Percentiles rank a stretch among this genome's conserved stretches.
Evolutionary conservation across 2,888 invertebrate genomes (phyloP).

Genomic region (Apamea anceps): DNA sequence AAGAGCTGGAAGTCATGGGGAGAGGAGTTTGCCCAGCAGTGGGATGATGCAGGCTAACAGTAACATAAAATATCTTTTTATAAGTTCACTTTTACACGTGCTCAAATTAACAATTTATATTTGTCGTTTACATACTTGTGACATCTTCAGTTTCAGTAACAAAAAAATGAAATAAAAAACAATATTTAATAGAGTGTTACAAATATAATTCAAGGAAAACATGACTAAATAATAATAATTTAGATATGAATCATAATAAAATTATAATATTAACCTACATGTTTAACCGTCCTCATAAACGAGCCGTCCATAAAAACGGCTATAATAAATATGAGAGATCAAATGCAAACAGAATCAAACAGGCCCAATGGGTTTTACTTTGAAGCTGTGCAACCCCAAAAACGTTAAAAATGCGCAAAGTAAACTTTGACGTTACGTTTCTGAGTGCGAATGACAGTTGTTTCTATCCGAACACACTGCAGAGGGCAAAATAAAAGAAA

Average conservation of each 20-base stretch:
- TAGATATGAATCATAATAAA: constrained; percentile 1
- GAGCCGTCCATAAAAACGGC: constrained; percentile 38
- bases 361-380: constrained; percentile 32
- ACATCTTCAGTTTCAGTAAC: neutral
- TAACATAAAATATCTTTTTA: neutral
- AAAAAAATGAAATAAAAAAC: neutral
- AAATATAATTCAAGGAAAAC: neutral
- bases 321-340: constrained; percentile 51
- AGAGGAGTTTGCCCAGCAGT: neutral
- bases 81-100: neutral
- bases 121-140: neutral
- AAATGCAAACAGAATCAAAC: constrained; percentile 39
- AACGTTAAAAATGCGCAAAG: constrained; percentile 54
- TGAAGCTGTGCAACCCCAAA: constrained; percentile 37
- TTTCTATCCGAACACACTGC: constrained; percentile 39
- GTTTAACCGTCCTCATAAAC: constrained; percentile 47
- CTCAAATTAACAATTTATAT: neutral
- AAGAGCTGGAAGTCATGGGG: neutral
- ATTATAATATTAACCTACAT: constrained; percentile 24
- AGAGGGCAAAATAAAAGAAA: constrained; percentile 55
- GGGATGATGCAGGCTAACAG: neutral
- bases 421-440: constrained; percentile 53
- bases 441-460: constrained; percentile 65
- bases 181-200: neutral
- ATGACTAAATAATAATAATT: constrained; percentile 1